These are phyloP conservation scores for Boleophthalmus pectinirostris DNA, from an alignment of 2,113 vertebrate genomes.

Conservation along the genomic window DNA sequence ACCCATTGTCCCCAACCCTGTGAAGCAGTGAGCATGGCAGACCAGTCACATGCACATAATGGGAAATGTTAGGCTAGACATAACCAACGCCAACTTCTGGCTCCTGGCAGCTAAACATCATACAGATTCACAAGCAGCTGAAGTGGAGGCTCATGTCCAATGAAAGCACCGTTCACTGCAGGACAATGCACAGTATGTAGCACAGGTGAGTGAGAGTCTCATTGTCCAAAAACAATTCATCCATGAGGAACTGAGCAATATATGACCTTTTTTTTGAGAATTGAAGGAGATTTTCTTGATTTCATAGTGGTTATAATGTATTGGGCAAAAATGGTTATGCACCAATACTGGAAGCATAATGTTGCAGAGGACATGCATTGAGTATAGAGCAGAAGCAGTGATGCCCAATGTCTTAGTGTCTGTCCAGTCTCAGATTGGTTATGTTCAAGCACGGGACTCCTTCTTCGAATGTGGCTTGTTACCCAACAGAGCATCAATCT, in stretches of 20 bases:
- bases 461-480: slow-evolving; percentile 88
- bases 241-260: slow-evolving; percentile 58
- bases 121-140: slow-evolving; percentile 56
- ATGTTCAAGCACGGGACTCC: slow-evolving; percentile 74
- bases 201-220: slow-evolving; percentile 23
- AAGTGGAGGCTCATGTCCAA: slow-evolving; percentile 40
- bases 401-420: slow-evolving; percentile 47
- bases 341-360: slow-evolving; percentile 76
- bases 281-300: slow-evolving; percentile 43
- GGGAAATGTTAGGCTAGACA: slow-evolving; percentile 58
- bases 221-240: slow-evolving; percentile 35
- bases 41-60: slow-evolving; percentile 71
- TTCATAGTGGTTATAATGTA: slow-evolving; percentile 64
- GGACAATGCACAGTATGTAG: slow-evolving; percentile 41
- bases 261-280: slow-evolving; percentile 43
- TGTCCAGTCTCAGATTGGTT: slow-evolving; percentile 43
- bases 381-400: slow-evolving; percentile 69
- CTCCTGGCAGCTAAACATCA: slow-evolving; percentile 61
- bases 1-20: slow-evolving; percentile 67
- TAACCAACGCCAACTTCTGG: slow-evolving; percentile 42
- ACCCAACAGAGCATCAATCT: slow-evolving; percentile 87
- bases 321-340: slow-evolving; percentile 66
- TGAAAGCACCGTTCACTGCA: slow-evolving; percentile 56
- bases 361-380: slow-evolving; percentile 76
- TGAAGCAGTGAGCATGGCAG: slow-evolving; percentile 61